A percentile compares a stretch with the other conserved stretches of the same genome.
Evolutionary conservation across 2,797 vertebrate species (phyloP).

Genomic region (Nannoperca australis): DNA sequence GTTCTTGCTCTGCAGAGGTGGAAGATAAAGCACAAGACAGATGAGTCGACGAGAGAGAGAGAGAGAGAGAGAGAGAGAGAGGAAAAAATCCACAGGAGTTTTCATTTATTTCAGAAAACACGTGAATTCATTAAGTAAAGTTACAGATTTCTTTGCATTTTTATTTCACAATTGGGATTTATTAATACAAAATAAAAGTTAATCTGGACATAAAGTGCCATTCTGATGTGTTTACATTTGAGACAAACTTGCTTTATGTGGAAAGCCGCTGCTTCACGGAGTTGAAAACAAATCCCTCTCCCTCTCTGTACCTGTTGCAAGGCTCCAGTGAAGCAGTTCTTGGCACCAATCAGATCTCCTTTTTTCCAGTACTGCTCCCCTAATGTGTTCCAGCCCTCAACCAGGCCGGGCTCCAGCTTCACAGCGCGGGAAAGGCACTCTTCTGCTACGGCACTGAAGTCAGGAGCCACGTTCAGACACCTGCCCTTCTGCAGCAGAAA

Average conservation of each 20-base stretch:
- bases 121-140: background rate
- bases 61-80: background rate
- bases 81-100: background rate
- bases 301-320: constrained; percentile 86
- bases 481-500: constrained; percentile 90
- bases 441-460: constrained; percentile 87
- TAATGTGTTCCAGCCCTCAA: constrained; percentile 93
- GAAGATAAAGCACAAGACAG: background rate
- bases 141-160: background rate
- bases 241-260: background rate
- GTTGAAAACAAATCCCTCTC: background rate
- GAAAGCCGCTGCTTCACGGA: background rate
- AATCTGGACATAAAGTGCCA: background rate
- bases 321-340: constrained; percentile 92
- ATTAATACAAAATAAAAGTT: background rate
- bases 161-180: too few relatives aligned
- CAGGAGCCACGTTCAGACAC: constrained; percentile 87
- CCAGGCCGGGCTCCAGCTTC: constrained; percentile 90
- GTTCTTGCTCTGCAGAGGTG: constrained; percentile 87
- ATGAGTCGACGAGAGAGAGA: background rate
- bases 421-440: constrained; percentile 91
- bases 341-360: constrained; percentile 88
- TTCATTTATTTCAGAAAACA: background rate
- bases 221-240: background rate
- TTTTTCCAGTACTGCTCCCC: constrained; percentile 97